Base-by-base conservation (phyloP, 2,888 invertebrate genomes). In the Rhaphigaster nebulosa region DNA sequence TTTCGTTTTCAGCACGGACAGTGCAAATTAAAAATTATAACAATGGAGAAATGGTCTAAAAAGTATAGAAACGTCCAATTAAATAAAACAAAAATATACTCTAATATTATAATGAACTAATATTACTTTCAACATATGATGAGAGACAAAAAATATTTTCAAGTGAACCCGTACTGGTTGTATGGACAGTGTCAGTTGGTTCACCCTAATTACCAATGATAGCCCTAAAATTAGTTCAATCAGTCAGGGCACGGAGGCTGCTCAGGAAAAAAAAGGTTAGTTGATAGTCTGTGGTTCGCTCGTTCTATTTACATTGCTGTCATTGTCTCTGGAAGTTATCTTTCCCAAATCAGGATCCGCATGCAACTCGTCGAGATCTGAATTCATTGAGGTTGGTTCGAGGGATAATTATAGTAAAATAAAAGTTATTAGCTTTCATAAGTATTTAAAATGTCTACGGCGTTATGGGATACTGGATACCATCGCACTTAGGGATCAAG, bases 191-290 rank as follows among this genome's bases (percentile, higher is more conserved):
- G 70, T 20, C 70, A 76, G 70, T 38, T 76, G 70, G 38, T 23
- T 38, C 70, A 38, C 70, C 38, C 70, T 76, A 76, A 76, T 76
- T 76, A 76, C 70, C 34, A 76, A 76, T 76, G 70, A 76, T 76
- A 38, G 20, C 70, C 70, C 70, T 76, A 15, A 38, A 76, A 76
- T 76, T 76, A 76, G 70, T 76, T 76, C 70, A 34, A 76, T 76
- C 20, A 76, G 34, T 38, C 70, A 6, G 8, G 38, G 70, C 70
- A 76, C 38, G 38, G 34, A 76, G 20, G 34, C 38, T 76, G 1
- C 5, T 76, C 34, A 20, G 70, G 23, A 13, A 29, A 76, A 60
- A 54, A 38, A 76, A 8, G 70, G 13, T 65, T 60, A 60, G n/a
- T 60, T 60, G 60, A 60, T 6, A 34, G 29, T 65, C 65, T 34